phyloP scores from a whole-genome alignment of 2,113 vertebrate species.

The Bagarius yarrelli region DNA sequence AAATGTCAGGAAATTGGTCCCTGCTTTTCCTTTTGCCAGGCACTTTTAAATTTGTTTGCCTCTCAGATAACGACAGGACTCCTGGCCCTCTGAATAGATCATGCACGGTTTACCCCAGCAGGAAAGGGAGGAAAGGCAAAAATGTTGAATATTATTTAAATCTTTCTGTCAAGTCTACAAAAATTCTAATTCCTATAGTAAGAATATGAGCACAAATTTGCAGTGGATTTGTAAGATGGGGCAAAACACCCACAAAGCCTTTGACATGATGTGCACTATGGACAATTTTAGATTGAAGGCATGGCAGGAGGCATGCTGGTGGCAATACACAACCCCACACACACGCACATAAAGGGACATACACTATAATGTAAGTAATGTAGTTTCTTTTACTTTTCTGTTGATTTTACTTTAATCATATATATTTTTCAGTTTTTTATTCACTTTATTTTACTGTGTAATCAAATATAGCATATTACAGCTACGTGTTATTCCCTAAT shows the following conservation, averaged over 20 bases:
- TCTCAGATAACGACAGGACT: conserved; percentile 45
- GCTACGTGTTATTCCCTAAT: neutral
- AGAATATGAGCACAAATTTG: conserved; percentile 61
- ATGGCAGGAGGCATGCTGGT: neutral
- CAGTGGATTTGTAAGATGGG: conserved; percentile 48
- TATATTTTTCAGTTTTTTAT: neutral
- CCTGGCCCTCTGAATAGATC: conserved; percentile 63
- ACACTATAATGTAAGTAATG: neutral
- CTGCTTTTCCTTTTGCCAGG: conserved; percentile 7
- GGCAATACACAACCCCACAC: neutral
- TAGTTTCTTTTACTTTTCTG: neutral
- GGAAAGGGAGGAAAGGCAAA: conserved; percentile 70
- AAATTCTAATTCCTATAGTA: conserved; percentile 63
- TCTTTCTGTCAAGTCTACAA: conserved; percentile 67
- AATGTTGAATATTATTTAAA: conserved; percentile 75
- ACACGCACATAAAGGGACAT: neutral
- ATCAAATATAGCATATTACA: neutral
- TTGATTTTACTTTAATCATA: neutral
- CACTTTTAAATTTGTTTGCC: conserved; percentile 40
- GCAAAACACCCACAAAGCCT: conserved; percentile 33
- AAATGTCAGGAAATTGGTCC: conserved; percentile 12
- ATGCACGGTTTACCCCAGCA: conserved; percentile 70
- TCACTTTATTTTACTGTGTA: no score
- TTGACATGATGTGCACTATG: conserved; percentile 17
- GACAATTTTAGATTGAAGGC: neutral